phyloP scores from a whole-genome alignment of 2,797 vertebrate species.

The Girardinus metallicus region DNA sequence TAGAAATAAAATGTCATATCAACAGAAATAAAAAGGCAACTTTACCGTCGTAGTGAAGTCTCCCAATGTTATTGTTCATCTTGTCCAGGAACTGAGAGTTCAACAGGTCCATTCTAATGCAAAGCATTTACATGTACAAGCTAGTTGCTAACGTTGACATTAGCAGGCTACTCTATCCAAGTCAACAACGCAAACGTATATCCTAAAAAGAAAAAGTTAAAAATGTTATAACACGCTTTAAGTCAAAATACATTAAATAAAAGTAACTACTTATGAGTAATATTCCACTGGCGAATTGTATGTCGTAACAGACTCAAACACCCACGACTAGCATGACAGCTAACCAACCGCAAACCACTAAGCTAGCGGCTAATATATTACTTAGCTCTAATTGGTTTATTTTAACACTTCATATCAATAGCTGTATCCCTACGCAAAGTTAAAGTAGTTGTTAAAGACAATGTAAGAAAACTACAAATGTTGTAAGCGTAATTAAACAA shows the following conservation, averaged over 20 bases:
- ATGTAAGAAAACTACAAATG: not conserved
- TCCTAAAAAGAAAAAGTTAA: conserved; percentile 26
- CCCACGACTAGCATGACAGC: conserved; percentile 9
- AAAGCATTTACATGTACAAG: conserved; percentile 90
- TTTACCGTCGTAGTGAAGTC: conserved; percentile 94
- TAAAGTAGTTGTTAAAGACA: too few relatives aligned
- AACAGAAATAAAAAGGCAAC: not conserved
- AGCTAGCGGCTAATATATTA: conserved; percentile 8
- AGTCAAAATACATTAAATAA: not conserved
- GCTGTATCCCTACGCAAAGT: not conserved
- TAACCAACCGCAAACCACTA: conserved; percentile 2
- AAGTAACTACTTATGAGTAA: not conserved
- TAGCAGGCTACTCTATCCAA: conserved; percentile 69
- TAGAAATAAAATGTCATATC: conserved; percentile 13
- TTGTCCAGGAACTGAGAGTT: conserved; percentile 98
- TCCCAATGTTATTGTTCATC: conserved; percentile 98
- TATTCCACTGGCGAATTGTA: not conserved
- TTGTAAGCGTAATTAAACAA: not conserved
- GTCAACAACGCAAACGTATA: conserved; percentile 31
- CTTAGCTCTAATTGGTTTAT: not conserved
- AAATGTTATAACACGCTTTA: not conserved
- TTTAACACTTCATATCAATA: not conserved
- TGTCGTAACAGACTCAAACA: not conserved
- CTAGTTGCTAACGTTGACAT: conserved; percentile 81
- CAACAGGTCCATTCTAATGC: conserved; percentile 98